Conservation (phyloP, 2,888 invertebrate species). For the Entomobrya proxima region DNA sequence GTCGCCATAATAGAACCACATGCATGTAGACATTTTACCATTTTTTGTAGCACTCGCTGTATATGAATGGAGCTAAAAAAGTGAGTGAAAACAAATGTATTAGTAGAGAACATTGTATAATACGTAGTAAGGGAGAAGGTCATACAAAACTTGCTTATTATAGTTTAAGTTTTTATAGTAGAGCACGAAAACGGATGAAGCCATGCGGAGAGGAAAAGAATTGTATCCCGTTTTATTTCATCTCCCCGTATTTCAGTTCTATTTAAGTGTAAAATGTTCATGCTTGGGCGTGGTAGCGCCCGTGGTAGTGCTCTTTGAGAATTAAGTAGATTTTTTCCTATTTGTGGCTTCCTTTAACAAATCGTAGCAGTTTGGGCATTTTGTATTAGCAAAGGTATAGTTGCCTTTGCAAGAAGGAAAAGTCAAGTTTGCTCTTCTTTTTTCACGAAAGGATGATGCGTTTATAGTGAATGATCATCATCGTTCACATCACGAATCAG, state of each 20-base stretch:
- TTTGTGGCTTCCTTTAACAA: conserved; percentile 47
- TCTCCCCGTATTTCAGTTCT: conserved; percentile 3
- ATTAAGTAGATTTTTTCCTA: conserved; percentile 61
- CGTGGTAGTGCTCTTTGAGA: conserved; percentile 47
- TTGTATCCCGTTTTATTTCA: conserved; percentile 49
- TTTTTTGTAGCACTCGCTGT: background rate
- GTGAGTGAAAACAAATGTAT: conserved; percentile 1
- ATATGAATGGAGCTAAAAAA: background rate
- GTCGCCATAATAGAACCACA: conserved; percentile 50
- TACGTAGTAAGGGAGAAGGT: background rate
- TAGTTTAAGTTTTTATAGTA: conserved; percentile 37
- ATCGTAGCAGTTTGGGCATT: too few relatives aligned
- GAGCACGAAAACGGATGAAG: conserved; percentile 65
- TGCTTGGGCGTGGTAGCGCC: conserved; percentile 63
- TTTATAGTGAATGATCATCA: conserved; percentile 20
- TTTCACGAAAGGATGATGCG: background rate
- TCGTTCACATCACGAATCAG: conserved; percentile 40
- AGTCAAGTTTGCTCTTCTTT: background rate
- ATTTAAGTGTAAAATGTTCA: conserved; percentile 49
- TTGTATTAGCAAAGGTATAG: too few relatives aligned
- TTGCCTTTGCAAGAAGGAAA: too few relatives aligned
- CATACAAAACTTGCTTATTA: background rate
- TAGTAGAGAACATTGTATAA: background rate
- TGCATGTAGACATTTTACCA: conserved; percentile 39
- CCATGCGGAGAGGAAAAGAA: conserved; percentile 56